Conservation (phyloP, 2,113 vertebrate genomes). For the Raja brachyura region DNA sequence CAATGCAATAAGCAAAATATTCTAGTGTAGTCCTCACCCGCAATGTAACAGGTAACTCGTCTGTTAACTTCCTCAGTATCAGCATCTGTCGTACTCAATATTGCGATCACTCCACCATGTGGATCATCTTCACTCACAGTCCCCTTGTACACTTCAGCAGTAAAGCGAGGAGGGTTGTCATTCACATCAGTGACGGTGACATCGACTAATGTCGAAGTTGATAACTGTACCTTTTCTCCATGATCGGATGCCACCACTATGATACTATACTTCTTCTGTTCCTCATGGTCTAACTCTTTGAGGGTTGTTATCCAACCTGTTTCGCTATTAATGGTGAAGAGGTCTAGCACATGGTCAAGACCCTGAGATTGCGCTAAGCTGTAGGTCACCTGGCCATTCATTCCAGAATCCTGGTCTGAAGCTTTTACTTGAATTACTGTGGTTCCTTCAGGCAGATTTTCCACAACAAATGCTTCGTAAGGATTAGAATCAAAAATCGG, state of each 20-base stretch:
- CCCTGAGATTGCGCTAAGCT: constrained; percentile 73
- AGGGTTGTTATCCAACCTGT: constrained; percentile 92
- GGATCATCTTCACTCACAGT: constrained; percentile 94
- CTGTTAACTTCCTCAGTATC: constrained; percentile 82
- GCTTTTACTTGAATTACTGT: constrained; percentile 83
- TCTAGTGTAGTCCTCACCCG: constrained; percentile 63
- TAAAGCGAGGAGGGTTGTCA: constrained; percentile 87
- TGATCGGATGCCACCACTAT: constrained; percentile 74
- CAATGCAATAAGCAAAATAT: background rate
- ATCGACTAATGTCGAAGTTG: constrained; percentile 68
- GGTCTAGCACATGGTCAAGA: constrained; percentile 60
- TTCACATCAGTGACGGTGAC: constrained; percentile 87
- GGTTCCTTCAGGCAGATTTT: constrained; percentile 79
- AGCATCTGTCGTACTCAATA: constrained; percentile 82
- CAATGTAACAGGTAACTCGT: constrained; percentile 85
- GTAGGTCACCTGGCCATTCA: constrained; percentile 80
- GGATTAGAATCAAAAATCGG: constrained; percentile 83
- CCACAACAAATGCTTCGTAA: constrained; percentile 78
- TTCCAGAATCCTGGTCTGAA: constrained; percentile 77
- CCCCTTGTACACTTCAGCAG: constrained; percentile 92
- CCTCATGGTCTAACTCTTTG: constrained; percentile 82
- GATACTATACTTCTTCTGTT: constrained; percentile 62
- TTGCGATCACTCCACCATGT: constrained; percentile 79
- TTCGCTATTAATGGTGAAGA: constrained; percentile 78
- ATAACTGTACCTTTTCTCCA: constrained; percentile 74